Percentiles rank a stretch among this genome's conserved stretches.
These are phyloP conservation scores for Bombus sylvicola DNA, from an alignment of 1,140 invertebrate genomes.

Conservation along the genomic window DNA sequence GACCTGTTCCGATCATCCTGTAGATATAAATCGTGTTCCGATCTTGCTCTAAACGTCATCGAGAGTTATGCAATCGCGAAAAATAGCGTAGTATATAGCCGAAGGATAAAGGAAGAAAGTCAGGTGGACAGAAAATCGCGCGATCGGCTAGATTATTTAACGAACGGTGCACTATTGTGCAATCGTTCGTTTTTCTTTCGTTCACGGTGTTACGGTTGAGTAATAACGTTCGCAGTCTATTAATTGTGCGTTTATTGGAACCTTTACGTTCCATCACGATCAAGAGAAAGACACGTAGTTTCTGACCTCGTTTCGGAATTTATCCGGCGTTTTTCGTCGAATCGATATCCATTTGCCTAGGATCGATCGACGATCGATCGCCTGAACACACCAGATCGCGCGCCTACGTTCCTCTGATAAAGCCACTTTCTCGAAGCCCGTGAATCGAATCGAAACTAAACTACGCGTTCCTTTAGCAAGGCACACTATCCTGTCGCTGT, in stretches of 20 bases:
- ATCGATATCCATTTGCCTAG: background rate
- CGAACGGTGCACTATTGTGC: constrained; percentile 21
- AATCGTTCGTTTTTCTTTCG: constrained; percentile 34
- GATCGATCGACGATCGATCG: constrained; percentile 4
- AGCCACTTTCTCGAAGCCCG: constrained; percentile 14
- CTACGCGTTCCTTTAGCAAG: background rate
- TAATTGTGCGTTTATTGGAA: constrained; percentile 41
- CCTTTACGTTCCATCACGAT: constrained; percentile 8
- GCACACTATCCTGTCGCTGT: background rate
- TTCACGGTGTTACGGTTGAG: constrained; percentile 29
- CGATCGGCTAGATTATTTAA: constrained; percentile 44
- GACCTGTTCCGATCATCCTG: background rate
- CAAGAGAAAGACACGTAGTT: constrained; percentile 3
- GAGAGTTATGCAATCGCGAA: background rate
- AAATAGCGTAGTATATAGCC: background rate
- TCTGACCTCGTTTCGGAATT: constrained; percentile 44
- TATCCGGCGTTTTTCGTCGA: background rate
- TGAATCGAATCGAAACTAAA: constrained; percentile 22
- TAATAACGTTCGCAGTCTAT: constrained; percentile 11
- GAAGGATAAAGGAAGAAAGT: background rate
- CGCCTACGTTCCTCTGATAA: constrained; percentile 23
- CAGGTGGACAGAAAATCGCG: background rate
- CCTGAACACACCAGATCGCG: background rate
- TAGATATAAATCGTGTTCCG: background rate
- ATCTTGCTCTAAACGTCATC: no score